Conservation (phyloP, 2,888 invertebrate species). For the Microdon myrmicae region DNA sequence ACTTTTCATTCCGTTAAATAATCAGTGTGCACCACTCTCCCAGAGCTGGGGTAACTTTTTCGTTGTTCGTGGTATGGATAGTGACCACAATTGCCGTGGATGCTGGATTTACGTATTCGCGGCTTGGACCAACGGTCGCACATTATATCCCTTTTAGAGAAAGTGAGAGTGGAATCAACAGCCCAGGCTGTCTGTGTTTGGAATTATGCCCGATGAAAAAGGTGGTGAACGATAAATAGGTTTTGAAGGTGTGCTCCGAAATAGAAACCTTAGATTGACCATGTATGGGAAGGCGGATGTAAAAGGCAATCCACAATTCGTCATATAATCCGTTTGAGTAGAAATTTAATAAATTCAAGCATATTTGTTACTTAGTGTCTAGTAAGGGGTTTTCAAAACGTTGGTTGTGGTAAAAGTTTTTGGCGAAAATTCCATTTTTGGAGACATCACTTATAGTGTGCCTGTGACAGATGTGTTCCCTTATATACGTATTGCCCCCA, state of each 20-base stretch:
- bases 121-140: constrained; percentile 4
- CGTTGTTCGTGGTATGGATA: constrained; percentile 10
- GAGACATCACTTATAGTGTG: no score
- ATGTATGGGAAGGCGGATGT: constrained; percentile 45
- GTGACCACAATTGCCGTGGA: background rate
- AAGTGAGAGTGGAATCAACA: constrained; percentile 10
- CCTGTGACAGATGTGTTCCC: no score
- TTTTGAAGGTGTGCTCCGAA: constrained; percentile 25
- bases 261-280: constrained; percentile 42
- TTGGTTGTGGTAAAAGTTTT: no score
- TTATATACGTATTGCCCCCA: no score
- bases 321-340: no score
- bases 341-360: no score
- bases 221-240: background rate
- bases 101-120: constrained; percentile 2
- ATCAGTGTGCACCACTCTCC: constrained; percentile 1
- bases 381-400: no score
- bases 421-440: no score
- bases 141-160: background rate
- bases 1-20: constrained; percentile 21
- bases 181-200: constrained; percentile 2
- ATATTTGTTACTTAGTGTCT: no score
- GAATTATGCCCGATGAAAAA: constrained; percentile 1
- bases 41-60: constrained; percentile 14
- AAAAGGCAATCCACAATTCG: no score